Base-by-base conservation (phyloP, 2,113 vertebrate genomes). In the Furnarius figulus region DNA sequence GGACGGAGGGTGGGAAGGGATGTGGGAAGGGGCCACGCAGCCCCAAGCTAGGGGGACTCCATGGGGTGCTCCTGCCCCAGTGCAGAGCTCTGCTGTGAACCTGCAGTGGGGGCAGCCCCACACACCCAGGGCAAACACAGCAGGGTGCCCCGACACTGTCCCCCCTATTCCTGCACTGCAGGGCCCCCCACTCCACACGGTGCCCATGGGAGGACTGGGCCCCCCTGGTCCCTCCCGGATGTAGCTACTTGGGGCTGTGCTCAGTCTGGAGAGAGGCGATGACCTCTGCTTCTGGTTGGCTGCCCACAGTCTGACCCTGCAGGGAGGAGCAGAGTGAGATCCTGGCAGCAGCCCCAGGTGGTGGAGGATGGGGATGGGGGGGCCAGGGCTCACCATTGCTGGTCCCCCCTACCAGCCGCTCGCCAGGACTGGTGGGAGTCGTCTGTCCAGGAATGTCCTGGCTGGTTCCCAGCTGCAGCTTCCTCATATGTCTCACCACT, bases 401-500 rank as follows among this genome's bases (percentile, higher is more conserved):
- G 66, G 97, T 98, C 91, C 91, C 97, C 3, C 98, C 97, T 9
- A 93, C 76, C 55, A 99, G 95, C 74, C 96, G 97, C 53, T 98
- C 98, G 1, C 98, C 87, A 0, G 97, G 97, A 94, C 98, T 98
- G 61, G 98, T 98, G 44, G 97, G 96, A 68, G 97, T 96, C 8
- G 92, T 98, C 96, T 98, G 98, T 37, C 94, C 98, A 8, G 98
- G 97, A 12, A 98, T 98, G 20, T 99, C 99, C 82, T 98, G 98
- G 90, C 99, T 99, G 86, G 98, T 99, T 81, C 99, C 98, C 76
- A 99, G 98, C 97, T 99, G 99, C 74, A 99, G 98, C 91, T 98
- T 98, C 91, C 99, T 97, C 99, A 99, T 99, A 97, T 99, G 99
- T 67, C 99, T 98, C 61, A 99, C 98, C 95, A 99, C 99, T 1